Percentiles rank a stretch among this genome's conserved stretches.
phyloP scores from a whole-genome alignment of 2,888 invertebrate genomes.

The Athalia cordata region DNA sequence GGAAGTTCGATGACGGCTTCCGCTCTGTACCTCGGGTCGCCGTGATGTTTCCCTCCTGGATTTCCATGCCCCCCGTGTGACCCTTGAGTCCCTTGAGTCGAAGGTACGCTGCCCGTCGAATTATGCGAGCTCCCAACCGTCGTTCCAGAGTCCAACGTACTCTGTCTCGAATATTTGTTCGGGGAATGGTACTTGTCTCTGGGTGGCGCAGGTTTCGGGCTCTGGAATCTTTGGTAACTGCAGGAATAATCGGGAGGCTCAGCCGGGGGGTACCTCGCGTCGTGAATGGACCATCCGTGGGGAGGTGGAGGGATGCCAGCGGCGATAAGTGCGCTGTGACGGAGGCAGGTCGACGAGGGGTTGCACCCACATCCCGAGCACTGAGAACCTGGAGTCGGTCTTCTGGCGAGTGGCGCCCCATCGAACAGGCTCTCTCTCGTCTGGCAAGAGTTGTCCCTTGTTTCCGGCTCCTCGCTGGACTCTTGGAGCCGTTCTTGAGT shows the following conservation, averaged over 20 bases:
- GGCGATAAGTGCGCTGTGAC: conserved; percentile 52
- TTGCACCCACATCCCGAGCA: conserved; percentile 66
- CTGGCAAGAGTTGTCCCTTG: conserved; percentile 87
- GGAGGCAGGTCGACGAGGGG: conserved; percentile 55
- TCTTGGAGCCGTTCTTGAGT: conserved; percentile 70
- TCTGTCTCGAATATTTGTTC: conserved; percentile 47
- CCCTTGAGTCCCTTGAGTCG: neutral
- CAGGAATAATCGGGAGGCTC: conserved; percentile 60
- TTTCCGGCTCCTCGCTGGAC: conserved; percentile 75
- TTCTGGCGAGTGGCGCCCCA: conserved; percentile 66
- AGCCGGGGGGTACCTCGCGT: conserved; percentile 56
- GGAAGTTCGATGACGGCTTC: conserved; percentile 79
- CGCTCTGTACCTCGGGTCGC: conserved; percentile 74
- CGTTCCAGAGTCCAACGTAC: conserved; percentile 63
- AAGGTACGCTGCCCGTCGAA: conserved; percentile 54
- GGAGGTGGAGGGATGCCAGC: conserved; percentile 66
- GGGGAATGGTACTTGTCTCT: conserved; percentile 43
- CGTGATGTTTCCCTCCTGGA: neutral
- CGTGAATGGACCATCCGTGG: conserved; percentile 66
- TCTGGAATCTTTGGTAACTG: conserved; percentile 64
- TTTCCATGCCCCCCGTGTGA: neutral
- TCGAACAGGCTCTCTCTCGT: conserved; percentile 87
- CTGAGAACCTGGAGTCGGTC: conserved; percentile 66
- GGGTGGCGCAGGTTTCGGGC: conserved; percentile 54
- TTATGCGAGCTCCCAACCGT: conserved; percentile 57